Evolutionary conservation across 2,888 invertebrate species (phyloP).

Genomic region (Arctia plantaginis): DNA sequence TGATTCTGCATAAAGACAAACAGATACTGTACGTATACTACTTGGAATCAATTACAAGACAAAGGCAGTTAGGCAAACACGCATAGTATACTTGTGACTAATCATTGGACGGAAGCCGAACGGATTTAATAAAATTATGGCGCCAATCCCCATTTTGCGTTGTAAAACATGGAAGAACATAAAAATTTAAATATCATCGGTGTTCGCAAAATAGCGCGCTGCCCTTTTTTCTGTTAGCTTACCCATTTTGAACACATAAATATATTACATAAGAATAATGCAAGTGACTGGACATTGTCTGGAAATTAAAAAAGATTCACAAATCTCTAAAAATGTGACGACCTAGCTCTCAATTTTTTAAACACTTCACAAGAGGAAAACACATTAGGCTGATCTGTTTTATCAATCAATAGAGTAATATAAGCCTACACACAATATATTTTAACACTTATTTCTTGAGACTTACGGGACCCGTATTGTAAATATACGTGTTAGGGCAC

Average conservation of each 20-base stretch:
- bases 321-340: background rate
- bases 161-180: background rate
- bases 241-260: background rate
- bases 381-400: no score
- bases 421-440: no score
- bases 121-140: background rate
- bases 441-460: no score
- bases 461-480: no score
- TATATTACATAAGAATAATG: background rate
- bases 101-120: background rate
- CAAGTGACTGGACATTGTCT: background rate
- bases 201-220: background rate
- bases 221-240: background rate
- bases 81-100: background rate
- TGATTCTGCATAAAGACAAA: no score
- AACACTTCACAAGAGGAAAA: background rate
- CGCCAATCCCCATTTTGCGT: background rate
- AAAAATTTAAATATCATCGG: background rate
- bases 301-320: background rate
- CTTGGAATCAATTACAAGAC: background rate
- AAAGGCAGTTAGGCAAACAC: background rate
- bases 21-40: no score
- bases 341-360: background rate
- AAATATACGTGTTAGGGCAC: no score
- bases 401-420: background rate